These are phyloP conservation scores for Dryobates pubescens DNA, from an alignment of 2,797 vertebrate species.

Conservation along the genomic window DNA sequence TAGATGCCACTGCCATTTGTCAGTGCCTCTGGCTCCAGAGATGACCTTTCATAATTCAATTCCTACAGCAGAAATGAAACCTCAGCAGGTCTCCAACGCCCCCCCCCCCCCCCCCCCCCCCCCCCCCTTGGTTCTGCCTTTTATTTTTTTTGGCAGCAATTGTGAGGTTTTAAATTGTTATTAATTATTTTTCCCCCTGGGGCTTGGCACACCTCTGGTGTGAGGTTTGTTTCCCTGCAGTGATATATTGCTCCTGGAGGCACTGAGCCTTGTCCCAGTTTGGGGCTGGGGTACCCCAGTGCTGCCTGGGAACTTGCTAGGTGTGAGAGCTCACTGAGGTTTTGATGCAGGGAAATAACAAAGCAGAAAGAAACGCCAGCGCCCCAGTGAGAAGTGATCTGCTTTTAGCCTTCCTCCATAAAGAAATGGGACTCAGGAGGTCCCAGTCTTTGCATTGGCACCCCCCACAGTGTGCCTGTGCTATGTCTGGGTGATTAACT, in stretches of 20 bases:
- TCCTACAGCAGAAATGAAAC: not conserved
- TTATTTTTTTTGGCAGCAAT: not conserved
- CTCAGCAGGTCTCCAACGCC: not conserved
- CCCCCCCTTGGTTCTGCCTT: not conserved
- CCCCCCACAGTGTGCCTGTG: not conserved
- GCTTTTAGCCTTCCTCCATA: not conserved
- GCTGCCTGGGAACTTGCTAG: not conserved
- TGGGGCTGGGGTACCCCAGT: not conserved
- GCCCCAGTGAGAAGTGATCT: rapidly evolving
- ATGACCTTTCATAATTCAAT: not conserved
- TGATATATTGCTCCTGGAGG: not conserved
- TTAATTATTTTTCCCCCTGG: not conserved
- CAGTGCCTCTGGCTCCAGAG: not conserved
- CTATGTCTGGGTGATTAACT: not conserved
- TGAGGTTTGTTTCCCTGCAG: rapidly evolving
- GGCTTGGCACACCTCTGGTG: not conserved
- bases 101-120: too few species aligned
- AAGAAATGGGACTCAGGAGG: not conserved
- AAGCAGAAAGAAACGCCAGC: not conserved
- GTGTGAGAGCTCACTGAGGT: not conserved
- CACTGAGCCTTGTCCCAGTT: not conserved
- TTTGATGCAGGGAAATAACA: not conserved
- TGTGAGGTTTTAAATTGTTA: not conserved
- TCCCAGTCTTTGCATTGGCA: rapidly evolving
- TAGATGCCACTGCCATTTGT: rapidly evolving